phyloP scores from a whole-genome alignment of 2,113 vertebrate species.

The Neolamprologus toae region DNA sequence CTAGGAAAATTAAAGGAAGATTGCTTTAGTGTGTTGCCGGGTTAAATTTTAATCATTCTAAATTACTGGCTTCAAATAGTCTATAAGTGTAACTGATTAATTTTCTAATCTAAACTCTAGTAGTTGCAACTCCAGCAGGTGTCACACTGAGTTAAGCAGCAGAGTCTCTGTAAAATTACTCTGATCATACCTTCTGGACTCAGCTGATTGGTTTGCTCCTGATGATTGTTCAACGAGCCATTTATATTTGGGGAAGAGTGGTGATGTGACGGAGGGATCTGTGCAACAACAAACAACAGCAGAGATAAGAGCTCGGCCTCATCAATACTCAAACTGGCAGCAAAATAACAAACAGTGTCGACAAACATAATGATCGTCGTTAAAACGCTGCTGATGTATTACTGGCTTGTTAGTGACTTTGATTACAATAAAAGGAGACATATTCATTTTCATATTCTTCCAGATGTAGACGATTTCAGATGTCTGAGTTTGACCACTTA shows the following conservation, averaged over 20 bases:
- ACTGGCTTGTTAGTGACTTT: not conserved
- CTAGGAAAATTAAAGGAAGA: not conserved
- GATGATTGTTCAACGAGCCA: constrained; percentile 63
- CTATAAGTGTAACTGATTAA: not conserved
- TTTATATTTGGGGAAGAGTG: constrained; percentile 80
- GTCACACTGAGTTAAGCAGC: not conserved
- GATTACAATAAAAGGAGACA: not conserved
- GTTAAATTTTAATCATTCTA: not conserved
- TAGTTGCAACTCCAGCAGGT: not conserved
- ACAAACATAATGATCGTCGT: not conserved
- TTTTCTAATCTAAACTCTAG: not conserved
- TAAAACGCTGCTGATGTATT: not conserved
- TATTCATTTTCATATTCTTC: not conserved
- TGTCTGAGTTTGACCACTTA: not conserved
- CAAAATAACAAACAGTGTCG: not conserved
- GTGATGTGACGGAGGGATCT: constrained; percentile 75
- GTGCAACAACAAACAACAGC: not conserved
- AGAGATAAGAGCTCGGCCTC: not conserved
- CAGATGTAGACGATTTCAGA: not conserved
- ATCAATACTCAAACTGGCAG: not conserved
- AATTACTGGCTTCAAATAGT: not conserved
- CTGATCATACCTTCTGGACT: constrained; percentile 82
- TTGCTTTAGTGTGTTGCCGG: not conserved
- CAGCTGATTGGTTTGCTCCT: constrained; percentile 68
- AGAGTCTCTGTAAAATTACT: not conserved